Base-by-base conservation (phyloP, 2,797 vertebrate genomes). In the Malurus leucopterus region DNA sequence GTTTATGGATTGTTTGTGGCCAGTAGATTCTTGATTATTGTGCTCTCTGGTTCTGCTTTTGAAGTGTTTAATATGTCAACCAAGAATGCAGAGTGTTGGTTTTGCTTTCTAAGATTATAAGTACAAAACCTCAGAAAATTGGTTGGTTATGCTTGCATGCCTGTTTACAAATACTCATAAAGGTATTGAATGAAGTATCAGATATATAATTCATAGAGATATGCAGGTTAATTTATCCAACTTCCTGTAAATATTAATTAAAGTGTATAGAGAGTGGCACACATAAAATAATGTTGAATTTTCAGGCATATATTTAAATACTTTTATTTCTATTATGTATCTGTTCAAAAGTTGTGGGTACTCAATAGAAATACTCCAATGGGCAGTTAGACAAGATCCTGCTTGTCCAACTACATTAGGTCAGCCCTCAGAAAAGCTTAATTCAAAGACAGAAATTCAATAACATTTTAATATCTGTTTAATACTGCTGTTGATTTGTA, bases 381-480 rank as follows among this genome's bases (percentile, higher is more conserved):
- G 55, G 51, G 34, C 11, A 16, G 8, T 20, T 78, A 47, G 51
- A 58, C 26, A 51, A 70, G 29, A 18, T 3, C 18, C 49, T 79
- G 13, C 32, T 70, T 82, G 50, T 82, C 54, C 36, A 86, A 38
- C 16, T 73, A 18, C 29, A 34, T 90, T 54, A 81, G 70, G 11
- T 71, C 46, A 90, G 4, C 23, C 32, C 82, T 73, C 26, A 41
- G 70, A 64, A 67, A 84, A 76, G 14, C 64, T 84, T 90, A 71
- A 89, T 86, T 50, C 29, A 76, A 74, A 80, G 74, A 62, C 54
- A 79, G 71, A 67, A 88, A 86, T 64, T 76, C 74, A 93, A 54
- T 84, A 76, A 21, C 71, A 53, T 90, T 93, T 86, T 76, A 86
- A 64, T 91, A 76, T 68, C 15, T 71, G 36, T 85, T 92, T 72